Evolutionary conservation across 2,888 invertebrate genomes (phyloP), one percentile per base, ranked within the genome.

Genomic region (Caenorhabditis wallacei): DNA sequence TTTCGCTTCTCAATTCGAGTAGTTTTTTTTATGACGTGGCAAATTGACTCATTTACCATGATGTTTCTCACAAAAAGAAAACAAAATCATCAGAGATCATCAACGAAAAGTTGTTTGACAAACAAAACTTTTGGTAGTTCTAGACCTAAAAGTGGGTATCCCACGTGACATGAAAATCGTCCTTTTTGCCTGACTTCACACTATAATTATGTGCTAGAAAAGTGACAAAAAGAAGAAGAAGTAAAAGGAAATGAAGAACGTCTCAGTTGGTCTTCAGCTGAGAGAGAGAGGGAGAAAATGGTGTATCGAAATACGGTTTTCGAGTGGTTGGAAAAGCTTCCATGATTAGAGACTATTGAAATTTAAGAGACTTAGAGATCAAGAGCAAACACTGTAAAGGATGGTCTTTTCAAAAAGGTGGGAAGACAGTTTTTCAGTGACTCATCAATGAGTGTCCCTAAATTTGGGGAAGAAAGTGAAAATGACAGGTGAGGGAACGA

Each of bases 281-380:
- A 48, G 48, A 37, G n/a, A 26, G 57, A 40, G 40, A 37, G 22
- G 35, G 22, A 59, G 18, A 18, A 22, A 16, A 10, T 40, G 20
- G 59, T 46, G 69, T 75, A 75, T 75, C 68, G 66, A 51, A 57
- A 75, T 75, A 75, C 75, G 75, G 75, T 75, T 68, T 75, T 66
- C 48, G 57, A 68, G 75, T 75, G 75, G 66, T 59, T 61, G 61
- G 51, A 68, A 68, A 68, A 48, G 61, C 61, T 61, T 61, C 61
- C 35, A 11, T n/a, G 13, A 26, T 26, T 48, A 69, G 61, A 78
- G 61, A 69, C 51, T 26, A 51, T 18, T 37, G n/a, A 13, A 40
- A 57, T 24, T 43, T 10, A 2, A 69, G 56, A 79, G 48, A 70
- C 63, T 56, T 63, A 79, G 78, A 69, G 20, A 46, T 43, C 26